Base-by-base conservation (phyloP, 2,888 invertebrate genomes). In the Pharmacophagus antenor region DNA sequence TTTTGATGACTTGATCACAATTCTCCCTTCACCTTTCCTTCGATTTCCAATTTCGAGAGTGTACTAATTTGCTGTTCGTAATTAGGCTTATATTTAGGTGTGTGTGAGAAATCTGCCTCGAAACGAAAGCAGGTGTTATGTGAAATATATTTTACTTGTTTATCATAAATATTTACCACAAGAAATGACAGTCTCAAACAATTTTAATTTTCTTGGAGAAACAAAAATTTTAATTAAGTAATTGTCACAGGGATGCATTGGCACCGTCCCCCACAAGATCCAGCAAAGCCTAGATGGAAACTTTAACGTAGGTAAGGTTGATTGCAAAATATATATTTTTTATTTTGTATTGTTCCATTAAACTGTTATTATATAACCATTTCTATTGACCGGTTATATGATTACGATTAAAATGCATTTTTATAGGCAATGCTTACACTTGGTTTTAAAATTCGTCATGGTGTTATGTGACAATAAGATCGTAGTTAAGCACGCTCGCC, bases 181-280 rank as follows among this genome's bases (percentile, higher is more conserved):
- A n/a, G n/a, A n/a, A n/a, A n/a, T n/a, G n/a, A 37, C n/a, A 4
- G n/a, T 37, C 15, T 0, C n/a, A 37, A 5, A n/a, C 4, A 3
- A 15, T 31, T 27, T 2, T 8, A 37, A 3, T n/a, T 27, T 10
- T 27, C 10, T 27, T 27, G 7, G 1, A 37, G 6, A 4, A 37
- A 37, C n/a, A 15, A 44, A 44, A 44, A 1, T 10, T 18, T 20
- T 21, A 57, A 42, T 56, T 22, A 17, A 8, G 10, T 70, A 63
- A 61, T 75, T 81, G 64, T 71, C 72, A 61, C 84, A 90, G 89
- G 88, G 89, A 90, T 72, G 89, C 89, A 64, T 71, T 90, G 83
- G 89, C 88, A 70, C 89, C 89, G 67, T 88, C 89, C 67, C 88
- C 89, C 47, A 85, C 89, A 66, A 85, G 87, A 81, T 82, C 88